phyloP scores from a whole-genome alignment of 2,113 vertebrate species.

The Marmota monax region DNA sequence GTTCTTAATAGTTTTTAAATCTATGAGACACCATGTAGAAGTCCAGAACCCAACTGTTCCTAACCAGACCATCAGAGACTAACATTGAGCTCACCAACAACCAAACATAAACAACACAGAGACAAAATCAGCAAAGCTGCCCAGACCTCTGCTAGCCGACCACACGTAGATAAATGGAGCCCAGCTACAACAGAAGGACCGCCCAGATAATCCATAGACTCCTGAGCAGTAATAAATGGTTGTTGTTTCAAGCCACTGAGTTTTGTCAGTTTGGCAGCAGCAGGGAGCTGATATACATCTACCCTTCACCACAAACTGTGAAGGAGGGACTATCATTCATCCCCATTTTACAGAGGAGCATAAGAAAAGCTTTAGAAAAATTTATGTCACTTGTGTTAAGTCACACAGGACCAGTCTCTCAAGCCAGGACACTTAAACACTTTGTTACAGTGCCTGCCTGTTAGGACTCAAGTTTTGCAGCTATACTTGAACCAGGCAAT shows the following conservation, averaged over 20 bases:
- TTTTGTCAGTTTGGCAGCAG: background rate
- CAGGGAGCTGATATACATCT: background rate
- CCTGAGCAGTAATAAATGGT: background rate
- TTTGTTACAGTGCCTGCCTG: background rate
- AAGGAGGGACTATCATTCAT: background rate
- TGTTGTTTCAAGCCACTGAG: background rate
- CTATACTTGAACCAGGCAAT: background rate
- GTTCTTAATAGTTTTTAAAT: background rate
- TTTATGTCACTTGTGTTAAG: background rate
- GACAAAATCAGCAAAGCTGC: background rate
- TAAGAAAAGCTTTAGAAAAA: background rate
- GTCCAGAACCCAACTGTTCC: background rate
- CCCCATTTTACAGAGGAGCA: background rate
- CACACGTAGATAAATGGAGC: background rate
- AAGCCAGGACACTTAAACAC: background rate
- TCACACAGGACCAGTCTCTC: background rate
- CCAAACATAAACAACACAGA: background rate
- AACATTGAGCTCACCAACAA: background rate
- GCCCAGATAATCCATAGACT: background rate
- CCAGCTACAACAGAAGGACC: background rate
- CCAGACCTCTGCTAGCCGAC: background rate
- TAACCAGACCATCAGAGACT: background rate
- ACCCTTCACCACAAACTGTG: background rate
- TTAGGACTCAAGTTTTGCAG: background rate
- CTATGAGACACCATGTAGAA: background rate